Evolutionary conservation across 2,797 vertebrate genomes (phyloP).

Genomic region (Knipowitschia caucasica): DNA sequence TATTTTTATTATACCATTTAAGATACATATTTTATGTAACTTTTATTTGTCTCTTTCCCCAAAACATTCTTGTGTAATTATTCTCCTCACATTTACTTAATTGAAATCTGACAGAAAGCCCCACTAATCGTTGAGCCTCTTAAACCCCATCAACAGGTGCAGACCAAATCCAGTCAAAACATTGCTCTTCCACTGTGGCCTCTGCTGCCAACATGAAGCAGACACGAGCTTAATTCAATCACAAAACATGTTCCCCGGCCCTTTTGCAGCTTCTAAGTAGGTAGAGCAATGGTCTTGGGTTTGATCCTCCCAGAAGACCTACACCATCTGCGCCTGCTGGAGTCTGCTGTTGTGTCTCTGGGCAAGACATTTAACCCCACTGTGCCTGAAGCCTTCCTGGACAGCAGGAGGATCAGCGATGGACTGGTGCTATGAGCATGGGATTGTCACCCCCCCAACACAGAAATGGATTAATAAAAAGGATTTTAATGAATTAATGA

Average conservation of each 20-base stretch:
- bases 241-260: constrained; percentile 36
- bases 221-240: constrained; percentile 49
- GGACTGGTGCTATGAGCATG: too few relatives aligned
- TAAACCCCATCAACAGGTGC: neutral
- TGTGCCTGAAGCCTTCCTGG: too few relatives aligned
- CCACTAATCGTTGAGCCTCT: constrained; percentile 1
- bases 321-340: too few relatives aligned
- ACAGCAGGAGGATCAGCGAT: too few relatives aligned
- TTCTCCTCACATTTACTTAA: neutral
- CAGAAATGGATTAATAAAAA: too few relatives aligned
- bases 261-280: too few relatives aligned
- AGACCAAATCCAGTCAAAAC: constrained; percentile 11
- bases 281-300: too few relatives aligned
- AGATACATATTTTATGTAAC: neutral
- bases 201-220: constrained; percentile 53
- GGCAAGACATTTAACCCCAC: too few relatives aligned
- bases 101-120: neutral
- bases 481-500: too few relatives aligned
- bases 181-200: constrained; percentile 21
- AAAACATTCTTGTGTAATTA: neutral
- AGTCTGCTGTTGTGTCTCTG: too few relatives aligned
- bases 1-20: neutral
- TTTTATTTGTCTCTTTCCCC: neutral
- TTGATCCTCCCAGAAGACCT: too few relatives aligned
- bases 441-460: too few relatives aligned